Conservation (phyloP, 2,797 vertebrate species). For the Eospalax fontanierii region DNA sequence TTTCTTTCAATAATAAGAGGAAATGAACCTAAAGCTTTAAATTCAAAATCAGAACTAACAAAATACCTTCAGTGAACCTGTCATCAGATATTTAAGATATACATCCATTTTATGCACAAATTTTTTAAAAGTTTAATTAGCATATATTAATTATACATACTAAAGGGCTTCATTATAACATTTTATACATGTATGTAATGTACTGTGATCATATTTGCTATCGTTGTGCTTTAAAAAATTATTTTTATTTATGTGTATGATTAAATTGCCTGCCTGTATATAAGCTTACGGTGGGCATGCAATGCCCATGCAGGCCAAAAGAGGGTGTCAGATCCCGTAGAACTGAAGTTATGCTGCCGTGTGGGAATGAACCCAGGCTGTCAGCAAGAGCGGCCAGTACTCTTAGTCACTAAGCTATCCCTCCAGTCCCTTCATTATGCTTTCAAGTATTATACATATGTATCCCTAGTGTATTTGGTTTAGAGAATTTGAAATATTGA, state of each 20-base stretch:
- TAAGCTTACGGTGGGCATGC: too few relatives aligned
- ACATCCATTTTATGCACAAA: not conserved
- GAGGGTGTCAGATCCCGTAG: too few relatives aligned
- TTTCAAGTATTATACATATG: not conserved
- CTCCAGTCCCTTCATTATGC: not conserved
- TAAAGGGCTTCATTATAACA: not conserved
- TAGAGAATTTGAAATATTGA: slow-evolving; percentile 24
- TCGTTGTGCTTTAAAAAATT: not conserved
- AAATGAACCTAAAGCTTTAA: not conserved
- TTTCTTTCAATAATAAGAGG: not conserved
- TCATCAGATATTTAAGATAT: not conserved
- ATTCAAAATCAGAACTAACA: not conserved
- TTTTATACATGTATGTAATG: not conserved
- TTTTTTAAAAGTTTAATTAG: not conserved
- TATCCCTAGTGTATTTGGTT: not conserved
- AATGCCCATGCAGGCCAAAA: too few relatives aligned
- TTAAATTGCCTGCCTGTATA: too few relatives aligned
- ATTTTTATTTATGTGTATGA: too few relatives aligned
- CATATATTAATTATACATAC: not conserved
- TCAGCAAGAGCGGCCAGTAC: too few relatives aligned
- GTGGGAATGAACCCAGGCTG: too few relatives aligned
- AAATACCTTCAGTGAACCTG: not conserved
- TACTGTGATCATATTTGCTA: not conserved
- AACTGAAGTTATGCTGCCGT: too few relatives aligned
- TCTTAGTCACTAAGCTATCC: too few relatives aligned